Percentiles rank a stretch among this genome's conserved stretches.
Evolutionary conservation across 1,140 invertebrate species (phyloP).

Genomic region (Zeugodacus cucurbitae): DNA sequence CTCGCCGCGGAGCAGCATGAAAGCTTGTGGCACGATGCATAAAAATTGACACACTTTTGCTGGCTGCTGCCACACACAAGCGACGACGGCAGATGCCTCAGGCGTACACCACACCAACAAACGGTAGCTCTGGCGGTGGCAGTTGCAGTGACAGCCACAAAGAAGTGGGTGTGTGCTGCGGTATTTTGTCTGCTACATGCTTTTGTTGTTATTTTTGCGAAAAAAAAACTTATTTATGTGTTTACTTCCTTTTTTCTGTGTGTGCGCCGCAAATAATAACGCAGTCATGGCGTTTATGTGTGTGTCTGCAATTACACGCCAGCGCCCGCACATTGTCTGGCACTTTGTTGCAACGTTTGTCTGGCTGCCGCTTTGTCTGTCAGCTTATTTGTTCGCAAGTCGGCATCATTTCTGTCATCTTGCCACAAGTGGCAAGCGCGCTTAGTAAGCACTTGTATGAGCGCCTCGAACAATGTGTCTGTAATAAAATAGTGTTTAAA

Average conservation of each 20-base stretch:
- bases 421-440: not conserved
- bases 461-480: not conserved
- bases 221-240: not conserved
- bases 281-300: not conserved
- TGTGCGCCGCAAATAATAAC: not conserved
- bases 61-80: not conserved
- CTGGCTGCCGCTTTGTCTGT: conserved; percentile 11
- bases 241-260: not conserved
- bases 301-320: conserved; percentile 28
- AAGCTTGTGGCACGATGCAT: conserved; percentile 10
- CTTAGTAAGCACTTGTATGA: not conserved
- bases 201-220: not conserved
- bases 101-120: not conserved
- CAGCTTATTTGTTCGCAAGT: not conserved
- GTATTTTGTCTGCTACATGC: not conserved
- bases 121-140: not conserved
- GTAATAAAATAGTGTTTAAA: not conserved
- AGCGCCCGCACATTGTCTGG: conserved; percentile 11
- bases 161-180: conserved; percentile 7
- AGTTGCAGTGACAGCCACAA: not conserved
- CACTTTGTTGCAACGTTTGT: not conserved
- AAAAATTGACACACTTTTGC: conserved; percentile 32
- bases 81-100: not conserved
- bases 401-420: conserved; percentile 35
- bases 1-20: not conserved